Percentiles rank a stretch among this genome's conserved stretches.
Conservation (phyloP, 64 coral and sea anemone species). For the Stylophora pistillata region DNA sequence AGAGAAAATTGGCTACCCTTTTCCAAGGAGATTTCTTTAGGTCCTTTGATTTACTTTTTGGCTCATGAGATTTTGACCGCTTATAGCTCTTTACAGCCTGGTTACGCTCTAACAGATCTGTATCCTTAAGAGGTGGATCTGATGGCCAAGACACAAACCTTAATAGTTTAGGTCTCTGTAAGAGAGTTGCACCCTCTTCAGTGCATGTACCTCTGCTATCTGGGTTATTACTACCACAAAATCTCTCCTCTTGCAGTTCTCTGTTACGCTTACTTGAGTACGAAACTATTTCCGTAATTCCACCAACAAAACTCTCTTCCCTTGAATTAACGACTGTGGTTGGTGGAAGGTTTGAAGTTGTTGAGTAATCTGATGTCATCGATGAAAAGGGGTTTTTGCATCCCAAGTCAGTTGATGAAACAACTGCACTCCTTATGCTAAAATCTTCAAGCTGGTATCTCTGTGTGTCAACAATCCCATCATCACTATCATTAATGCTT, state of each 20-base stretch:
- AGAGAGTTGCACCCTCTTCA: no score
- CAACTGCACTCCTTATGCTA: background rate
- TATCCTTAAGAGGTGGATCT: no score
- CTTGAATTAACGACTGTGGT: background rate
- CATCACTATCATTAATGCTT: background rate
- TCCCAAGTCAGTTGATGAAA: background rate
- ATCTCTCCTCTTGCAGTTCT: background rate
- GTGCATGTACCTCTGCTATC: no score
- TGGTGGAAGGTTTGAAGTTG: background rate
- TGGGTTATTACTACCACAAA: background rate
- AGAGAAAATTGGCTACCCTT: background rate
- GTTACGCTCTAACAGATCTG: background rate
- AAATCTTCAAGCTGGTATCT: background rate
- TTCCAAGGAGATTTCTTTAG: constrained; percentile 29
- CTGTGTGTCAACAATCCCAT: background rate
- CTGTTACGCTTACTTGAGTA: background rate
- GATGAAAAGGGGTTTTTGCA: background rate
- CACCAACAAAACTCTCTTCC: background rate
- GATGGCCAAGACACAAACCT: background rate
- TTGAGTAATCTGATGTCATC: background rate
- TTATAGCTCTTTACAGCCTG: background rate
- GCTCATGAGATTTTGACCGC: constrained; percentile 9
- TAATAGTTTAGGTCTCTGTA: background rate
- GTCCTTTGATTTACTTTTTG: background rate
- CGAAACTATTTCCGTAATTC: background rate